Base-by-base conservation (phyloP, 1,140 invertebrate species). In the Antheraea mylitta region DNA sequence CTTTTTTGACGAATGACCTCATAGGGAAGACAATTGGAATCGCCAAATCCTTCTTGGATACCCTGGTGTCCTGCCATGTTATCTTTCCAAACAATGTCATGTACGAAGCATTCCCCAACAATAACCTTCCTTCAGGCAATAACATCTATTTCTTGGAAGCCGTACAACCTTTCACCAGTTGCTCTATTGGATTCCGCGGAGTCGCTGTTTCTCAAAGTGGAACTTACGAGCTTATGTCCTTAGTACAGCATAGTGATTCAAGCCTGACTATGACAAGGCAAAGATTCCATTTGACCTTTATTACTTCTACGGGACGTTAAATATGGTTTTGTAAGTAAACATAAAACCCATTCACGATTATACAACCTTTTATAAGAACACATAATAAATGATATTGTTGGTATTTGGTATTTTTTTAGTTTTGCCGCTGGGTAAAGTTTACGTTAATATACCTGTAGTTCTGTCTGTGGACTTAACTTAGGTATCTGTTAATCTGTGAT, bases 141-240 rank as follows among this genome's bases (percentile, higher is more conserved):
- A 67, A 64, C 10, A 63, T 86, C 0, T 72, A 48, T 16, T 75
- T 80, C 67, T n/a, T 74, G 42, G 8, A 19, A 4, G 63, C 70
- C 0, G 71, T 69, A 0, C 64, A 75, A 8, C 79, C 79, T 5
- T 85, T 83, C 60, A 76, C 67, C 7, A 72, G 70, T 48, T 89
- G 86, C 19, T 64, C 42, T 8, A 66, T 87, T 13, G 73, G 69
- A 0, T 80, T 89, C 68, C 70, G 73, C 30, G 68, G 74, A 38
- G 75, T 78, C 30, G 72, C 68, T 0, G 69, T 73, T 0, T 70
- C 72, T 0, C 73, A 71, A 45, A 84, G 80, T 69, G 86, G 86
- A 18, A 80, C 78, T 3, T 88, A 88, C 19, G 75, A 88, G 66
- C 59, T 88, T 9, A 38, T 79, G 4, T 80, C 81, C 0, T 64